Percentiles rank a stretch among this genome's conserved stretches.
Conservation (phyloP, 2,113 vertebrate species). For the Camelus dromedarius region DNA sequence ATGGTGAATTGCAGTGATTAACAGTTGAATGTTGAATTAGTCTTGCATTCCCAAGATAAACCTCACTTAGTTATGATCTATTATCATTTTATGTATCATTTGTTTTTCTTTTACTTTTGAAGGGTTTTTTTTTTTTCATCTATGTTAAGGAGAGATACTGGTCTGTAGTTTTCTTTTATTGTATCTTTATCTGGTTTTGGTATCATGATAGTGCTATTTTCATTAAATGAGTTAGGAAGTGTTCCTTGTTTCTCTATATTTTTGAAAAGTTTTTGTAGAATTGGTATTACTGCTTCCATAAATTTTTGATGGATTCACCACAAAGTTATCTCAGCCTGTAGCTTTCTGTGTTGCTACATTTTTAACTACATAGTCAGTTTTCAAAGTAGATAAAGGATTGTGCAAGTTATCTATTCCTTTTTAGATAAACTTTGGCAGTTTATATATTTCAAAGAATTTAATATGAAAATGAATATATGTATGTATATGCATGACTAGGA, state of each 20-base stretch:
- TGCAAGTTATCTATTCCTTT: background rate
- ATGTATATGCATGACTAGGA: no score
- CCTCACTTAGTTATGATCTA: background rate
- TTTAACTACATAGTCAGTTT: slow-evolving; percentile 2
- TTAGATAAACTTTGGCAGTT: slow-evolving; percentile 40
- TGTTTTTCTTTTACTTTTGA: background rate
- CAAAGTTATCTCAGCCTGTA: background rate
- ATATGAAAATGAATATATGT: no score
- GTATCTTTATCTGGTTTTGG: background rate
- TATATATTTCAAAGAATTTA: background rate
- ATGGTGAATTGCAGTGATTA: background rate
- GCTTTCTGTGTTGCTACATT: background rate
- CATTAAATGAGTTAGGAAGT: background rate
- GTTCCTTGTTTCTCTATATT: background rate
- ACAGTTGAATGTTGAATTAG: background rate
- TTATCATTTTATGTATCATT: slow-evolving; percentile 15
- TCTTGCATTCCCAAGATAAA: background rate
- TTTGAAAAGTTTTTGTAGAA: background rate
- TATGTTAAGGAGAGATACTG: background rate
- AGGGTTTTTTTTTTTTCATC: background rate
- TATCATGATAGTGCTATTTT: background rate
- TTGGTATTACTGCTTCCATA: background rate
- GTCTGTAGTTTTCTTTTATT: slow-evolving; percentile 15
- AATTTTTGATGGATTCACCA: background rate
- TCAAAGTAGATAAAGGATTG: background rate